These are phyloP conservation scores for Pomatorhinus ruficollis DNA, from an alignment of 2,113 vertebrate genomes.

Conservation along the genomic window DNA sequence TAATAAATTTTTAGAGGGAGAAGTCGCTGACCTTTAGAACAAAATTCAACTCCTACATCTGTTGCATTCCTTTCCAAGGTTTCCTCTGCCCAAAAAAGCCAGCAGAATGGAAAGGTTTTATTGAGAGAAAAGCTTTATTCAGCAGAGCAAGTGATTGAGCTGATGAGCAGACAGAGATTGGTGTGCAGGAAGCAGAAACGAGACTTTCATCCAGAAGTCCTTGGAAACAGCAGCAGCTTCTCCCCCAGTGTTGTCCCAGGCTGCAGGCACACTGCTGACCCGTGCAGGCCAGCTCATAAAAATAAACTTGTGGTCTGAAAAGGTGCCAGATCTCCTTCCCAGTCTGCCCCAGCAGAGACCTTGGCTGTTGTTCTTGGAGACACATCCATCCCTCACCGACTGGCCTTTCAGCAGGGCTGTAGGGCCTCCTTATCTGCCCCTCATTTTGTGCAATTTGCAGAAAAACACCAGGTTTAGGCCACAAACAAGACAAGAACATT, in stretches of 20 bases:
- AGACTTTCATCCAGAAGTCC: not conserved
- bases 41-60: not conserved
- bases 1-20: not conserved
- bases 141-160: not conserved
- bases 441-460: not conserved
- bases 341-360: not conserved
- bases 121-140: not conserved
- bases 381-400: not conserved
- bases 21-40: not conserved
- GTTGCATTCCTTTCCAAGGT: not conserved
- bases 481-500: not conserved
- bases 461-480: not conserved
- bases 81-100: not conserved
- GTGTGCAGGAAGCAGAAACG: not conserved
- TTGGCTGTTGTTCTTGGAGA: not conserved
- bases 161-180: not conserved
- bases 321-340: not conserved
- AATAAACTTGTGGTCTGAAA: slow-evolving; percentile 8
- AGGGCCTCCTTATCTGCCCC: not conserved
- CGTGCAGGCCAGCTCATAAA: not conserved
- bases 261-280: not conserved
- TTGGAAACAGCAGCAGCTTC: not conserved
- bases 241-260: not conserved
- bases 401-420: not conserved
- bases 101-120: not conserved